Conservation (phyloP, 2,113 vertebrate genomes). For the Eulacestoma nigropectus region DNA sequence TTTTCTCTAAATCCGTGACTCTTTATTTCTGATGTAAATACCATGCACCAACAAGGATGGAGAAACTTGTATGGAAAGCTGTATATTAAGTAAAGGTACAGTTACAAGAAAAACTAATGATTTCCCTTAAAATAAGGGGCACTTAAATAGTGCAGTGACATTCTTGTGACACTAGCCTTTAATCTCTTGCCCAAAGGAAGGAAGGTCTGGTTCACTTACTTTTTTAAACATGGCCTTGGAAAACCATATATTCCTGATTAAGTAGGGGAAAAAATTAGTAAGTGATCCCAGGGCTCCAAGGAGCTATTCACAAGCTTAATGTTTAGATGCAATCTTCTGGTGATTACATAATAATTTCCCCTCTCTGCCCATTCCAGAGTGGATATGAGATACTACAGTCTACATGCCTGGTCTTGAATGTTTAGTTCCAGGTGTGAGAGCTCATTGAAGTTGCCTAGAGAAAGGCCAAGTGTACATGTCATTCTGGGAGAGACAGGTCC, state of each 20-base stretch:
- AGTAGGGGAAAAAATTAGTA: background rate
- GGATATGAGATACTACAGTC: background rate
- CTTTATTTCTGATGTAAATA: background rate
- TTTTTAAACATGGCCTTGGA: background rate
- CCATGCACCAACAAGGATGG: background rate
- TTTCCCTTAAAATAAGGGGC: background rate
- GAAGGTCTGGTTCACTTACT: background rate
- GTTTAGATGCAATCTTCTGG: slow-evolving; percentile 13
- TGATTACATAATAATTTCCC: slow-evolving; percentile 14
- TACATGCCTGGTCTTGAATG: background rate
- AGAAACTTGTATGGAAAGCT: background rate
- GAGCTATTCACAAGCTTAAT: background rate
- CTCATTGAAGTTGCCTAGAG: background rate
- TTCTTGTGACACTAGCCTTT: background rate
- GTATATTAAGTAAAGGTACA: background rate
- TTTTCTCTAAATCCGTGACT: background rate
- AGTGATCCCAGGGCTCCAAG: background rate
- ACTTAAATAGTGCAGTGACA: background rate
- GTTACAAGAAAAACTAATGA: background rate
- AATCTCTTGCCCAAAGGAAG: background rate
- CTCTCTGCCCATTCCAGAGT: slow-evolving; percentile 5
- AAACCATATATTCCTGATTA: background rate
- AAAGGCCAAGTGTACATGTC: background rate
- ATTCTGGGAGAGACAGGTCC: background rate
- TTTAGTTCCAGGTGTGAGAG: background rate